Base-by-base conservation (phyloP, 37 sponge, comb jelly and placozoan genomes). In the Amphimedon queenslandica region DNA sequence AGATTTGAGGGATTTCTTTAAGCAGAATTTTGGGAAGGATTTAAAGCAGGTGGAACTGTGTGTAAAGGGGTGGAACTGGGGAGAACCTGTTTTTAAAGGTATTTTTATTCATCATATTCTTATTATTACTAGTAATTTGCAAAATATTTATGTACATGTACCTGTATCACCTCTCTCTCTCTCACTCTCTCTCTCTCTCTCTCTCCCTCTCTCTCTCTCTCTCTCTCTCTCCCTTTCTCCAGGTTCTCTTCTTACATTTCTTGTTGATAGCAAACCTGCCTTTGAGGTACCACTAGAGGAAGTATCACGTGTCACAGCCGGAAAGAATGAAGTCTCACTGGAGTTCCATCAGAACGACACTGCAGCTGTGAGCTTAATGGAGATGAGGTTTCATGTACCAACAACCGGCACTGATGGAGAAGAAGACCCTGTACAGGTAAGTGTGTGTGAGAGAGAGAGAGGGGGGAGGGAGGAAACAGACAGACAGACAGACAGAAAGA, bases 1-100 rank as follows among this genome's bases (percentile, higher is more conserved):
- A 10, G 75, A 74, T 13, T 36, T 98, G 71, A 79, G 58, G 69
- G 87, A 83, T 30, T 92, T 84, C 73, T 69, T 90, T 33, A 80
- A 69, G 64, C 78, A 80, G 21, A 55, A 85, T 23, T 94, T 80
- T 64, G 80, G 77, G 29, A 81, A 77, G 42, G 82, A 80, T 8
- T 65, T 98, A 28, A 63, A 63, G 21, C 88, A 92, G 51, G 86
- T 87, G 24, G 95, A 91, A n/a, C 75, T 87, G 42, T 88, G 85
- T 81, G 86, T 92, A 63, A 91, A 92, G 55, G 99, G 99, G 2
- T 94, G 92, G 95, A 98, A 98, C 82, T 98, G 99, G 99, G 99
- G 99, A 63, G 84, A 90, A 16, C 85, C 78, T 2, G 71, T 67
- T 13, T 87, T 98, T 73, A 75, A 82, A 27, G 91, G 91, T 85